A percentile compares a stretch with the other conserved stretches of the same genome.
Evolutionary conservation across 2,797 vertebrate genomes (phyloP).

Genomic region (Carduelis carduelis): DNA sequence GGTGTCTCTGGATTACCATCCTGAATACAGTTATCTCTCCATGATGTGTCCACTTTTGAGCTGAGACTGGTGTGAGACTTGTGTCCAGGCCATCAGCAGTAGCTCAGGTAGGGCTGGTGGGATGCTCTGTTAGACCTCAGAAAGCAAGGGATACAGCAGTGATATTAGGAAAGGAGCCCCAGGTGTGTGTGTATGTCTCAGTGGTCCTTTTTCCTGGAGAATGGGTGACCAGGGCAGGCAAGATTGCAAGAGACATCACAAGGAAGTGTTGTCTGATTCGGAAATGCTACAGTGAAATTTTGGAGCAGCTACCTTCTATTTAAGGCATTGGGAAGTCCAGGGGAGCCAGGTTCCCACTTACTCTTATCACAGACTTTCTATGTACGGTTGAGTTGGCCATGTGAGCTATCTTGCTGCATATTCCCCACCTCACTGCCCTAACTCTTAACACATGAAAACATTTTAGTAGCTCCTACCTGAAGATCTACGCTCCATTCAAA

Average conservation of each 20-base stretch:
- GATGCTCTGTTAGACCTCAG: background rate
- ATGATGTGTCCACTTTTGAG: background rate
- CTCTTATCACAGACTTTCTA: background rate
- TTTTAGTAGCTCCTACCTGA: background rate
- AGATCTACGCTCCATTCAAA: background rate
- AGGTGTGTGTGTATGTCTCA: background rate
- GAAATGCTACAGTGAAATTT: background rate
- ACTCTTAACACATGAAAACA: background rate
- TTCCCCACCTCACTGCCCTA: background rate
- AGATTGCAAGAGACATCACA: background rate
- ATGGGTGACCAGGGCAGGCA: background rate
- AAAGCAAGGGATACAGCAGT: background rate
- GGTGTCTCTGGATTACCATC: background rate
- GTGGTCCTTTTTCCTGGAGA: background rate
- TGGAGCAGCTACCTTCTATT: background rate
- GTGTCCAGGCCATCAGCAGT: background rate
- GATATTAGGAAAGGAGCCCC: background rate
- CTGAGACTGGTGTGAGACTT: background rate
- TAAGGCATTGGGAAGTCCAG: background rate
- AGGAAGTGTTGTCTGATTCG: background rate
- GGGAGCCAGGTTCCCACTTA: background rate
- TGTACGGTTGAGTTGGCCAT: rapidly evolving
- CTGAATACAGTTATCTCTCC: rapidly evolving
- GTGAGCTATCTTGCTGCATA: background rate
- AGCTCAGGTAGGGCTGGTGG: background rate